These are phyloP conservation scores for Paracentrotus lividus DNA, from an alignment of 53 echinoderm and acorn worm genomes.

Conservation along the genomic window DNA sequence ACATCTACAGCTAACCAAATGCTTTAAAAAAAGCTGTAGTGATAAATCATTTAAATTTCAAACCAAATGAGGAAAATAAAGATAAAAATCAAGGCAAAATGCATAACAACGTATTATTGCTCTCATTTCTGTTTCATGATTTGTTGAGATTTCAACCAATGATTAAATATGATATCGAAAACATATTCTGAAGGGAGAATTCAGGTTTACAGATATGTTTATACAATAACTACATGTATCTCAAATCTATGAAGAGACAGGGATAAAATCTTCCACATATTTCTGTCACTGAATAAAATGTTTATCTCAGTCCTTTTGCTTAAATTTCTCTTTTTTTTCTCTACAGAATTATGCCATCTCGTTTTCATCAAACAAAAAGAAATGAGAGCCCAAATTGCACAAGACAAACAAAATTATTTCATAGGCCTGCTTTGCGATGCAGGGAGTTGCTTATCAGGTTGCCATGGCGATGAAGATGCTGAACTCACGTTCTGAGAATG, in stretches of 20 bases:
- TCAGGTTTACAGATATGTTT: no score
- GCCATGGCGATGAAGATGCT: conserved; percentile 31
- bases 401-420: conserved; percentile 38
- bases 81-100: conserved; percentile 32
- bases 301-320: no score
- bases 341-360: background rate
- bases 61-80: background rate
- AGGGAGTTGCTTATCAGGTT: background rate
- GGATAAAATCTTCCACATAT: no score
- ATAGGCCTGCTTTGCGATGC: background rate
- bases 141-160: conserved; percentile 23
- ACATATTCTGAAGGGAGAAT: no score
- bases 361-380: background rate
- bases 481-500: conserved; percentile 98
- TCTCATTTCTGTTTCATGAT: conserved; percentile 13
- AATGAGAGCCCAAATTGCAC: conserved; percentile 4
- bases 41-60: conserved; percentile 2
- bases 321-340: background rate
- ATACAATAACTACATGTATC: no score
- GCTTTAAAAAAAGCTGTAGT: background rate
- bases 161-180: no score
- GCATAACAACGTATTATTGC: background rate
- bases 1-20: background rate
- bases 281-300: background rate
- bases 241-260: no score